Evolutionary conservation across 2,113 vertebrate species (phyloP).

Genomic region (Rostratula benghalensis): DNA sequence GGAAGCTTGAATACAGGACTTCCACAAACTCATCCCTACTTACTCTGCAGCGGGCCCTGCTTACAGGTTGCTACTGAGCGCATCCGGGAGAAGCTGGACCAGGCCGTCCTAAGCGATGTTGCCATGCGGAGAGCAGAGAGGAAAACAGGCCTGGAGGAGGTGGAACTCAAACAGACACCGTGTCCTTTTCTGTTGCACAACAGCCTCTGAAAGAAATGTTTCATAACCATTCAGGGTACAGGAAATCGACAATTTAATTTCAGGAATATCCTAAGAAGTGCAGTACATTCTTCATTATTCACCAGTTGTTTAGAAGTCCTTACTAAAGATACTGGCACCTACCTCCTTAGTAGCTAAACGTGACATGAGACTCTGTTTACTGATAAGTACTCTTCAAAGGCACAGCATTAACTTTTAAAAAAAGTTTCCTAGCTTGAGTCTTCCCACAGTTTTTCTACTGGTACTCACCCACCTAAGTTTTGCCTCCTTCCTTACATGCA

Average conservation of each 20-base stretch:
- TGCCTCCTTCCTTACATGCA: background rate
- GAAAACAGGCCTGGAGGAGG: background rate
- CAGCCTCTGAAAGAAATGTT: background rate
- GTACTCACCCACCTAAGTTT: background rate
- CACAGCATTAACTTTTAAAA: background rate
- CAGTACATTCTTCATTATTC: background rate
- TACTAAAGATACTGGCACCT: background rate
- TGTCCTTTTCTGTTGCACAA: background rate
- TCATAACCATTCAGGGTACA: background rate
- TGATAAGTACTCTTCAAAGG: background rate
- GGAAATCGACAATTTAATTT: background rate
- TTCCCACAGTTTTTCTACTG: background rate
- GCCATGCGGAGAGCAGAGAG: background rate
- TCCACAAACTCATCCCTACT: background rate
- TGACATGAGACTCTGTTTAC: background rate
- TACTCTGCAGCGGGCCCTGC: background rate
- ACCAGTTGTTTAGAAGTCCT: background rate
- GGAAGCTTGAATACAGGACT: background rate
- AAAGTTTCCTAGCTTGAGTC: background rate
- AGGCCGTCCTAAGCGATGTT: background rate
- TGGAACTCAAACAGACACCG: rapidly evolving
- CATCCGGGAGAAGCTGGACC: background rate
- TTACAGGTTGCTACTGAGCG: background rate
- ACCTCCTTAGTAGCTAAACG: background rate
- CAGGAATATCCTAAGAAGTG: background rate